A percentile compares a stretch with the other conserved stretches of the same genome.
phyloP scores from a whole-genome alignment of 2,113 vertebrate genomes.

The Rana temporaria region DNA sequence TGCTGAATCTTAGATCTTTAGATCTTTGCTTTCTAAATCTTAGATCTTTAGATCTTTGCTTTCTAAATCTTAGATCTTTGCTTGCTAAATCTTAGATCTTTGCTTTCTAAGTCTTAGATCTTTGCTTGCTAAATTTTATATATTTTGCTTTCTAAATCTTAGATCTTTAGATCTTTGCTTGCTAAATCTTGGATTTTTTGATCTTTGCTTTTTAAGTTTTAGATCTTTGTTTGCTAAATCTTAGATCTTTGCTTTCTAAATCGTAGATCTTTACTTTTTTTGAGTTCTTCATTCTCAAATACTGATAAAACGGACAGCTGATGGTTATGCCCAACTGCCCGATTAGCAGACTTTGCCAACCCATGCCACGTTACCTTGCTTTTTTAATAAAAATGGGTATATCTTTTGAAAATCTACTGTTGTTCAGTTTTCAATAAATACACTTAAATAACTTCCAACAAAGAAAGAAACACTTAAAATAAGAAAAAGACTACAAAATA shows the following conservation, averaged over 20 bases:
- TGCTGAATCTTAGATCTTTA: too few relatives aligned
- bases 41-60: background rate
- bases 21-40: too few relatives aligned
- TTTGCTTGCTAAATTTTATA: too few relatives aligned
- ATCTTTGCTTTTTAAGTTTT: background rate
- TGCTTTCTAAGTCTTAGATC: too few relatives aligned
- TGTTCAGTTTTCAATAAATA: slow-evolving; percentile 30
- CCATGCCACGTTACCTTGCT: background rate
- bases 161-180: too few relatives aligned
- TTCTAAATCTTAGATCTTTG: too few relatives aligned
- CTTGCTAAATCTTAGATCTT: too few relatives aligned
- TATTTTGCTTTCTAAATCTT: too few relatives aligned
- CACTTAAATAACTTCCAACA: slow-evolving; percentile 20
- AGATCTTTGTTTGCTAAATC: too few relatives aligned
- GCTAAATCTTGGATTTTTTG: too few relatives aligned
- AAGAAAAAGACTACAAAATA: background rate
- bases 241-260: too few relatives aligned
- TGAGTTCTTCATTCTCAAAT: background rate
- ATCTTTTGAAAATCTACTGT: background rate
- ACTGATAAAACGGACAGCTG: background rate
- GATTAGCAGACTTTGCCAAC: background rate
- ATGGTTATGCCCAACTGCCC: background rate
- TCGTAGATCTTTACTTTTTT: background rate
- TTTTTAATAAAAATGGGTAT: background rate
- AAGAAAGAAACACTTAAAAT: background rate